These are phyloP conservation scores for Buphagus erythrorhynchus DNA, from an alignment of 2,797 vertebrate genomes.

Conservation along the genomic window DNA sequence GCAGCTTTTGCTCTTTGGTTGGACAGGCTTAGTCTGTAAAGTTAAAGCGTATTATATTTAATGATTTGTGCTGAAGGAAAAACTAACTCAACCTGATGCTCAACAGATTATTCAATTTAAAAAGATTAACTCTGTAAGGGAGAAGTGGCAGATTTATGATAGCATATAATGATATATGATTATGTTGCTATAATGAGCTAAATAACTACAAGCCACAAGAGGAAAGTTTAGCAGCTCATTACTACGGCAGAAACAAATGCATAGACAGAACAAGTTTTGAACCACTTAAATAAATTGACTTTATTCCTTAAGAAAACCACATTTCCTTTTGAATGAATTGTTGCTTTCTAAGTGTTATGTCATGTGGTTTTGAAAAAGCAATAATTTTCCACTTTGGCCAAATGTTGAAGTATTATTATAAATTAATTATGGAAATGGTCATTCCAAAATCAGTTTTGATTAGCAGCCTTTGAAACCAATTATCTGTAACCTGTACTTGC, in stretches of 20 bases:
- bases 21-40: slow-evolving; percentile 3
- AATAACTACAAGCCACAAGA: slow-evolving; percentile 78
- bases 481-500: slow-evolving; percentile 33
- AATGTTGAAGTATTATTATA: slow-evolving; percentile 57
- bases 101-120: slow-evolving; percentile 67
- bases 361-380: slow-evolving; percentile 57
- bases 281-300: slow-evolving; percentile 74
- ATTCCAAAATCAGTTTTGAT: slow-evolving; percentile 60
- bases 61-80: slow-evolving; percentile 57
- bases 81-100: slow-evolving; percentile 66
- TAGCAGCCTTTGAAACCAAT: slow-evolving; percentile 51
- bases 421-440: slow-evolving; percentile 53
- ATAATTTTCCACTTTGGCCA: slow-evolving; percentile 60
- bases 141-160: slow-evolving; percentile 69
- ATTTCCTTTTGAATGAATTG: slow-evolving; percentile 82
- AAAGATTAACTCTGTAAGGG: slow-evolving; percentile 53
- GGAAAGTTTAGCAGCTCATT: slow-evolving; percentile 78
- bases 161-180: slow-evolving; percentile 62
- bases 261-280: slow-evolving; percentile 77
- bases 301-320: slow-evolving; percentile 79
- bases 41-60: not conserved
- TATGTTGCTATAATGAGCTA: slow-evolving; percentile 76
- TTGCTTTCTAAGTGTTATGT: slow-evolving; percentile 76
- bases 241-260: slow-evolving; percentile 80
- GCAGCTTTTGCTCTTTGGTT: not conserved